phyloP scores from a whole-genome alignment of 2,797 vertebrate genomes.

The Tachyglossus aculeatus region DNA sequence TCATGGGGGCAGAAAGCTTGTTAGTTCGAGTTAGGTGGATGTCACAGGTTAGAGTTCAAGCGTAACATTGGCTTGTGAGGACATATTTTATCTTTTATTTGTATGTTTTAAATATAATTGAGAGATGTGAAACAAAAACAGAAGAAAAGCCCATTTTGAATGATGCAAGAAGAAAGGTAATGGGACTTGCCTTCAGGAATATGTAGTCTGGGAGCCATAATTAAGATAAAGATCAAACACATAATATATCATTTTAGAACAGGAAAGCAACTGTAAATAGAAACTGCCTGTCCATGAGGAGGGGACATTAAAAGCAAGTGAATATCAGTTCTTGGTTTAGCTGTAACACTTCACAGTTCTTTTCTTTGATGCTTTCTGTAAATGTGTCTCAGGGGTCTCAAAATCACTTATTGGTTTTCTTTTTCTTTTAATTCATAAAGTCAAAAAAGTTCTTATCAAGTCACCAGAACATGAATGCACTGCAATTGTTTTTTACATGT shows the following conservation, averaged over 20 bases:
- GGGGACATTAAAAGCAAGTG: conserved; percentile 2
- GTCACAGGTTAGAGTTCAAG: conserved; percentile 74
- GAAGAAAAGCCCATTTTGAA: conserved; percentile 25
- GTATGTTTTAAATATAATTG: conserved; percentile 18
- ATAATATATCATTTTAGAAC: conserved; percentile 24
- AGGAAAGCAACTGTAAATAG: neutral
- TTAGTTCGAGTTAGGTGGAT: conserved; percentile 75
- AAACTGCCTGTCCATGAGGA: conserved; percentile 3
- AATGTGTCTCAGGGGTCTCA: conserved; percentile 9
- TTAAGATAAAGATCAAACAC: conserved; percentile 18
- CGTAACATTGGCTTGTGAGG: conserved; percentile 62
- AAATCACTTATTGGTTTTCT: conserved; percentile 10
- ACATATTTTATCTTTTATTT: conserved; percentile 73
- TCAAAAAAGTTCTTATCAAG: neutral
- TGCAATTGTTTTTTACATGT: conserved; percentile 36
- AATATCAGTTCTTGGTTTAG: neutral
- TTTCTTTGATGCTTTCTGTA: conserved; percentile 6
- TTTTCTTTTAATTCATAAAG: conserved; percentile 21
- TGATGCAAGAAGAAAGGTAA: conserved; percentile 8
- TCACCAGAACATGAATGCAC: neutral
- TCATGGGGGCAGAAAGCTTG: conserved; percentile 62
- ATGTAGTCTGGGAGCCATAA: neutral
- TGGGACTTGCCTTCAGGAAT: conserved; percentile 33
- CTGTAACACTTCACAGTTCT: neutral
- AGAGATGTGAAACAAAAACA: conserved; percentile 55